These are phyloP conservation scores for Drosophila yakuba DNA, from an alignment of 1,140 invertebrate species.

Conservation along the genomic window DNA sequence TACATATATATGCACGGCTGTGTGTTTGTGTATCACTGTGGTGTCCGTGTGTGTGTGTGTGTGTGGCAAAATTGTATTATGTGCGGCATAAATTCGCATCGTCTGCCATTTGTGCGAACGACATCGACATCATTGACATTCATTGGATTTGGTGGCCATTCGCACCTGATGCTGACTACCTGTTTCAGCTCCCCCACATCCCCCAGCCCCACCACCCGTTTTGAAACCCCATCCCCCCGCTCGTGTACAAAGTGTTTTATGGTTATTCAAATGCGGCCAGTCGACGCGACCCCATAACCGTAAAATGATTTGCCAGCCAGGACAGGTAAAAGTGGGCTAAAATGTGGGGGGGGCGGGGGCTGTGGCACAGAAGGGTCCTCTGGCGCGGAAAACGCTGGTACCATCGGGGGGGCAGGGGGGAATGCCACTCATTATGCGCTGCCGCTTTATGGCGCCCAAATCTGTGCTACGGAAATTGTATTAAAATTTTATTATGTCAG, in stretches of 20 bases:
- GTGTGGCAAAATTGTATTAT: slow-evolving; percentile 59
- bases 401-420: too few relatives aligned
- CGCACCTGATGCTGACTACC: slow-evolving; percentile 67
- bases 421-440: slow-evolving; percentile 44
- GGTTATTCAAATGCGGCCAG: slow-evolving; percentile 69
- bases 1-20: not conserved
- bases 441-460: slow-evolving; percentile 42
- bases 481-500: slow-evolving; percentile 51
- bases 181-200: not conserved
- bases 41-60: not conserved
- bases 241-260: slow-evolving; percentile 57
- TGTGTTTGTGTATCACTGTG: not conserved
- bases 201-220: not conserved
- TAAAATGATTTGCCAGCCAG: slow-evolving; percentile 66
- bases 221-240: not conserved
- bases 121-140: slow-evolving; percentile 71
- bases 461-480: slow-evolving; percentile 46
- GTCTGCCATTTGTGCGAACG: slow-evolving; percentile 63
- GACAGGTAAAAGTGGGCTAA: slow-evolving; percentile 1
- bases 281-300: slow-evolving; percentile 55
- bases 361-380: not conserved
- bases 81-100: slow-evolving; percentile 70
- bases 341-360: not conserved
- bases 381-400: too few relatives aligned
- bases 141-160: slow-evolving; percentile 76